A percentile compares a stretch with the other conserved stretches of the same genome.
phyloP scores from a whole-genome alignment of 2,113 vertebrate genomes.

The Melanerpes aurifrons region DNA sequence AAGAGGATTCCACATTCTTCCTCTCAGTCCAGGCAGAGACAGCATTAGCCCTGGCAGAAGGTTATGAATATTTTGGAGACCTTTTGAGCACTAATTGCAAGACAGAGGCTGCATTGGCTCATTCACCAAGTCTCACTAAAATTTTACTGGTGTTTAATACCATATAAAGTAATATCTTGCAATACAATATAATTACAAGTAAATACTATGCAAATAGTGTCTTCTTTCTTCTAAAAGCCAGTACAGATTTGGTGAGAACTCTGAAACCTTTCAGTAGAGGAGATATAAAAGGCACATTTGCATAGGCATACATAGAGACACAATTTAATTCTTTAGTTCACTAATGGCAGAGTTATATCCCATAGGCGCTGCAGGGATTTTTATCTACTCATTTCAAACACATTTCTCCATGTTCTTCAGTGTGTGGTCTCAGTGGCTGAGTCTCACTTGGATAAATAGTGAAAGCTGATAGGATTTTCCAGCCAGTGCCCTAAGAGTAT shows the following conservation, averaged over 20 bases:
- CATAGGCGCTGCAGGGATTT: not conserved
- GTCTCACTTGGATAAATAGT: not conserved
- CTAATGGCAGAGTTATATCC: rapidly evolving
- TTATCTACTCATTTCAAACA: not conserved
- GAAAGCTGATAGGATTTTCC: not conserved
- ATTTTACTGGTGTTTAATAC: not conserved
- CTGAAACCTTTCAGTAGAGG: not conserved
- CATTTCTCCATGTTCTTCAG: not conserved
- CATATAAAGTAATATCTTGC: not conserved
- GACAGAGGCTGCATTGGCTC: not conserved
- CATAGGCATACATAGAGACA: not conserved
- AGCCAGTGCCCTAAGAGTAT: not conserved
- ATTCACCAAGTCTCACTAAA: not conserved
- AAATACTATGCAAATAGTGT: not conserved
- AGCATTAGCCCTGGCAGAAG: not conserved
- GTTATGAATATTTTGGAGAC: not conserved
- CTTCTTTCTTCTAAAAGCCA: not conserved
- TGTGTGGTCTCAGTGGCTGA: rapidly evolving
- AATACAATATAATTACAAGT: not conserved
- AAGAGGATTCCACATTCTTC: not conserved
- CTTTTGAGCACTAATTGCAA: not conserved
- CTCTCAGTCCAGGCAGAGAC: not conserved
- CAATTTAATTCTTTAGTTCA: not conserved
- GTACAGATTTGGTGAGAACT: not conserved
- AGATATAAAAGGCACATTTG: not conserved